Conservation (phyloP, 2,797 vertebrate species). For the Cirrhinus molitorella region DNA sequence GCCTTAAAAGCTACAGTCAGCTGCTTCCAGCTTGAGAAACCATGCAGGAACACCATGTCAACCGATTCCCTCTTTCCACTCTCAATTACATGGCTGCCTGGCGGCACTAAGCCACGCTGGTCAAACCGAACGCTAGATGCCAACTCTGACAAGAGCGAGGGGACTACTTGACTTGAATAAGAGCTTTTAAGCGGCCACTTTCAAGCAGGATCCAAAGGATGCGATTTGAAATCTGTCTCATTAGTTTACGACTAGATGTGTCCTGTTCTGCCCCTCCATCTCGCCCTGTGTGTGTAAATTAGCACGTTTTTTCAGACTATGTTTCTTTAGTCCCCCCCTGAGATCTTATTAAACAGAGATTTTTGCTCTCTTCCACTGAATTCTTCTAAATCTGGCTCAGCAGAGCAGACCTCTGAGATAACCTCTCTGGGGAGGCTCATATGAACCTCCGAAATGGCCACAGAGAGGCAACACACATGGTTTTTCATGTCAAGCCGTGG, state of each 20-base stretch:
- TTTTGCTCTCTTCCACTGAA: constrained; percentile 68
- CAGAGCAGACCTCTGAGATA: constrained; percentile 25
- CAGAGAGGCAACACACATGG: constrained; percentile 7
- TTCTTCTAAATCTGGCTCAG: constrained; percentile 55
- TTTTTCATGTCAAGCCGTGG: constrained; percentile 18
- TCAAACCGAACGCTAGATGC: background rate
- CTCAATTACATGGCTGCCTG: background rate
- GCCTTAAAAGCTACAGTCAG: constrained; percentile 3
- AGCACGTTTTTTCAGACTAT: constrained; percentile 62
- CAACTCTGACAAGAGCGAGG: constrained; percentile 4
- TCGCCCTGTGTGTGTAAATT: constrained; percentile 12
- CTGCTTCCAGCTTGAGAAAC: constrained; percentile 5
- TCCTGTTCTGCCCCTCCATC: background rate
- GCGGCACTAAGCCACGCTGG: background rate
- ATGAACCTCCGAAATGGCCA: constrained; percentile 25
- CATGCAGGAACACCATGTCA: background rate
- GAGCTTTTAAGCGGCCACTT: constrained; percentile 6
- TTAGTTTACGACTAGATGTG: constrained; percentile 4
- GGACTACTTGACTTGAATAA: constrained; percentile 9
- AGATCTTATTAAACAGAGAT: constrained; percentile 79
- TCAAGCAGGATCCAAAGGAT: constrained; percentile 23
- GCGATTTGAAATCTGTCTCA: constrained; percentile 19
- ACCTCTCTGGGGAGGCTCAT: constrained; percentile 27
- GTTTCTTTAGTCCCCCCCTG: constrained; percentile 67
- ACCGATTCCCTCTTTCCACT: background rate